Percentiles rank a stretch among this genome's conserved stretches.
Evolutionary conservation across 2,888 invertebrate genomes (phyloP).

Genomic region (Drosophila buzzatii): DNA sequence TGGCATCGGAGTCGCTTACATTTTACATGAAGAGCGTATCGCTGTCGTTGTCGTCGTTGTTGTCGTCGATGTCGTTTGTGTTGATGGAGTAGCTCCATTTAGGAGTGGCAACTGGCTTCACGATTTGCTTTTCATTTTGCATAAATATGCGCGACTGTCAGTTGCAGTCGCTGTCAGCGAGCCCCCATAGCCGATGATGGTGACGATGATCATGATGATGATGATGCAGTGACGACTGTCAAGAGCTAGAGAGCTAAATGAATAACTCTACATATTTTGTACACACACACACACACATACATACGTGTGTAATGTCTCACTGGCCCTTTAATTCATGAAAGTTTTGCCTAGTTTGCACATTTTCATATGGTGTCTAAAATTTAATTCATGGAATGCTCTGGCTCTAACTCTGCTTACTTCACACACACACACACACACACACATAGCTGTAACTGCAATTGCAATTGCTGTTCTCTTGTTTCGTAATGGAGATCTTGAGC

Average conservation of each 20-base stretch:
- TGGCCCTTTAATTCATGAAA: constrained; percentile 69
- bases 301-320: constrained; percentile 1
- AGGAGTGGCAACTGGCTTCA: constrained; percentile 65
- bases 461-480: constrained; percentile 31
- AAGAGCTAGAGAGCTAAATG: constrained; percentile 44
- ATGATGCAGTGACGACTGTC: constrained; percentile 39
- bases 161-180: constrained; percentile 57
- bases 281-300: constrained; percentile 1
- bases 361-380: constrained; percentile 50
- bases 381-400: constrained; percentile 67
- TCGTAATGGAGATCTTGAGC: constrained; percentile 43
- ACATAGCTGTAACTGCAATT: constrained; percentile 9
- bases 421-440: neutral
- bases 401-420: constrained; percentile 28
- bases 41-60: constrained; percentile 15
- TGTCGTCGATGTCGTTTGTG: constrained; percentile 34
- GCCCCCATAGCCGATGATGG: constrained; percentile 43
- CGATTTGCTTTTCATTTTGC: constrained; percentile 74
- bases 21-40: constrained; percentile 33
- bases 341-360: constrained; percentile 63
- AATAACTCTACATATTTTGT: constrained; percentile 35
- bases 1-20: constrained; percentile 43
- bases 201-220: constrained; percentile 41
- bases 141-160: constrained; percentile 73
- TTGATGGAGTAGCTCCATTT: constrained; percentile 69